Base-by-base conservation (phyloP, 1,140 invertebrate genomes). In the Drosophila sp. region DNA sequence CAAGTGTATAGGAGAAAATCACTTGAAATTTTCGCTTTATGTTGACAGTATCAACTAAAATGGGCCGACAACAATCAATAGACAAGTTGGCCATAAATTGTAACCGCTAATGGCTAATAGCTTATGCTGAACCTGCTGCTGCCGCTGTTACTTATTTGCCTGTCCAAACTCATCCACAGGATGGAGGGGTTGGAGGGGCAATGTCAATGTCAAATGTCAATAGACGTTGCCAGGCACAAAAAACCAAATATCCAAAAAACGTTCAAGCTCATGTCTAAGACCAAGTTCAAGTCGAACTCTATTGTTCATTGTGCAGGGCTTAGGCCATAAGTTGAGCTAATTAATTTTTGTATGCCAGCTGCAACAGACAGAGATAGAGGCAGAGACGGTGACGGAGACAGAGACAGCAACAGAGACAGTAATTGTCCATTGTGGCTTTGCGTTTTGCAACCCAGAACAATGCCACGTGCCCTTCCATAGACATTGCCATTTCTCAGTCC, bases 291-390 rank as follows among this genome's bases (percentile, higher is more conserved):
- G 17, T 25, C n/a, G 11, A 40, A 57, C 32, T 56, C 41, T 33
- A 58, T 33, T 73, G 38, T 75, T 63, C 63, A 61, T 74, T 66
- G 56, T 74, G 57, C 72, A 40, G 30, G n/a, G 54, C 50, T 70
- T 75, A 72, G 75, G 75, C 72, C 41, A 60, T 75, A 68, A 75
- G 72, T 75, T 75, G 57, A 68, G 72, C 64, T 75, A 85, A 86
- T 85, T 85, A 85, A 77, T 74, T 85, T 71, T 41, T 69, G 63
- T 62, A 50, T 50, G 72, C 72, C 80, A 79, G 64, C 66, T 80
- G 76, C 68, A 68, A 76, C 33, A 11, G 60, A 54, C 66, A 76
- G 57, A n/a, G 44, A 50, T 23, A 50, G 8, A 25, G 7, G 11
- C 35, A 38, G 57, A 10, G 17, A 25, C 57, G 8, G 27, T 11